Evolutionary conservation across 2,113 vertebrate species (phyloP).

Genomic region (Cyrtonyx montezumae): DNA sequence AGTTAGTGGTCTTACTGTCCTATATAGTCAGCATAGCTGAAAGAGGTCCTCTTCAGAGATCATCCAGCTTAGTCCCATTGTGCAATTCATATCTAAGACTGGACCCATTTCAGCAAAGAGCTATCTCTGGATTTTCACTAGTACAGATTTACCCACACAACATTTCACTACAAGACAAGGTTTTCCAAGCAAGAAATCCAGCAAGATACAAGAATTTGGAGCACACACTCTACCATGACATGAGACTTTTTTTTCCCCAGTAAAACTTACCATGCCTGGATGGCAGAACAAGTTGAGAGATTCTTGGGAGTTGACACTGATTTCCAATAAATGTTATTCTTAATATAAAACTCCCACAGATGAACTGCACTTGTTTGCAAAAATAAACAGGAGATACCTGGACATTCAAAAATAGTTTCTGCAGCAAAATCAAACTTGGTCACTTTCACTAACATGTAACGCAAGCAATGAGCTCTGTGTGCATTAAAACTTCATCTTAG

Average conservation of each 20-base stretch:
- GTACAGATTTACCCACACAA: not conserved
- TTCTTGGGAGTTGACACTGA: not conserved
- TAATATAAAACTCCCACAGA: not conserved
- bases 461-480: rapidly evolving
- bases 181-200: not conserved
- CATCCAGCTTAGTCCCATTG: not conserved
- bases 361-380: not conserved
- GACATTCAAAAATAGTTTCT: not conserved
- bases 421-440: not conserved
- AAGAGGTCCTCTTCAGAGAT: not conserved
- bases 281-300: not conserved
- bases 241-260: not conserved
- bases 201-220: not conserved
- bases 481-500: not conserved
- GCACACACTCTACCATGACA: not conserved
- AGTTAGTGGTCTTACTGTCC: not conserved
- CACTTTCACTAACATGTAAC: not conserved
- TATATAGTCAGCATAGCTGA: not conserved
- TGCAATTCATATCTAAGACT: not conserved
- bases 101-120: not conserved
- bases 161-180: not conserved
- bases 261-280: not conserved
- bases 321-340: not conserved
- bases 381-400: not conserved
- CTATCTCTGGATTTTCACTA: not conserved